Evolutionary conservation across 2,797 vertebrate species (phyloP).

Genomic region (Aphelocoma californica): DNA sequence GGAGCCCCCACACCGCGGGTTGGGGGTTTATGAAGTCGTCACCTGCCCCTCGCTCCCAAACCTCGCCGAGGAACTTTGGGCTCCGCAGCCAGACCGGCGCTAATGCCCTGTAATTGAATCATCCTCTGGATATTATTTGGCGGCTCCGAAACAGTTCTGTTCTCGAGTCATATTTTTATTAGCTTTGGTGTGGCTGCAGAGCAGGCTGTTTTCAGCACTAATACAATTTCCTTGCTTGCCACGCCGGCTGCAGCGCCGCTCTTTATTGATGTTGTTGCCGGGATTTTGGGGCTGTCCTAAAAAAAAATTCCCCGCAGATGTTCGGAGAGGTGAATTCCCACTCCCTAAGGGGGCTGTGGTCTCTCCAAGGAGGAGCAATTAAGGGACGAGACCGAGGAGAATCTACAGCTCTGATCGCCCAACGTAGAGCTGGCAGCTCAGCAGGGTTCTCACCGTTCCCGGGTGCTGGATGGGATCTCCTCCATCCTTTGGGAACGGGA

Average conservation of each 20-base stretch:
- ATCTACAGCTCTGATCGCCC: background rate
- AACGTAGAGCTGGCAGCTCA: background rate
- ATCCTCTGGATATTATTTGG: conserved; percentile 18
- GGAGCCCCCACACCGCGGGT: background rate
- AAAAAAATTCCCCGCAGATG: rapidly evolving
- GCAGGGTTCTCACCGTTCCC: rapidly evolving
- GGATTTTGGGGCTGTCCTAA: background rate
- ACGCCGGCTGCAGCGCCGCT: background rate
- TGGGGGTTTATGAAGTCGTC: conserved; percentile 26
- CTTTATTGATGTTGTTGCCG: background rate
- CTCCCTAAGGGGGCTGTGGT: rapidly evolving
- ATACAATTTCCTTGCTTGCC: conserved; percentile 3
- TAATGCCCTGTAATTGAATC: conserved; percentile 65
- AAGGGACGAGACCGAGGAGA: background rate
- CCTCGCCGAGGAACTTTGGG: background rate
- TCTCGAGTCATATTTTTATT: conserved; percentile 34
- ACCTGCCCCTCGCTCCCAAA: background rate
- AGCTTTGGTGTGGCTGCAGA: background rate
- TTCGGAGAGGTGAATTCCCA: background rate
- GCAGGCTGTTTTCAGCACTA: background rate
- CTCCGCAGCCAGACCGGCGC: background rate
- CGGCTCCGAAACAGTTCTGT: conserved; percentile 8
- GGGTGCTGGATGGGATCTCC: background rate
- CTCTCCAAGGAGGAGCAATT: background rate
- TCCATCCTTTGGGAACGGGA: background rate